These are phyloP conservation scores for Solenopsis fugax DNA, from an alignment of 1,140 invertebrate genomes.

Conservation along the genomic window DNA sequence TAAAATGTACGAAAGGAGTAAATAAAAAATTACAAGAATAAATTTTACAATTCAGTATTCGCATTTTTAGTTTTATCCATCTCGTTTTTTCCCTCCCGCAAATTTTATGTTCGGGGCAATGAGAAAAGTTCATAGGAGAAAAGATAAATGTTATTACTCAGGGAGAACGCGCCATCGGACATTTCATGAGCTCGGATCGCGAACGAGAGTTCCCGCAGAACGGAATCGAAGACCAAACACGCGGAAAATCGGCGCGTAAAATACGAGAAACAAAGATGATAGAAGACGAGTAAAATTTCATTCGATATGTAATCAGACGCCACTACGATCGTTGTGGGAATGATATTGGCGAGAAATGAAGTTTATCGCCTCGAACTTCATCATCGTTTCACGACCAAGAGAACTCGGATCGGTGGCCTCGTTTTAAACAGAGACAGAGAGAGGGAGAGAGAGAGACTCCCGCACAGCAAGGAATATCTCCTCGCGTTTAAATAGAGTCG, in stretches of 20 bases:
- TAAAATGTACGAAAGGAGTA: constrained; percentile 10
- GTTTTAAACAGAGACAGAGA: constrained; percentile 17
- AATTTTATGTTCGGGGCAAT: constrained; percentile 31
- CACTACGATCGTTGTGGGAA: background rate
- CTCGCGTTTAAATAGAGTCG: constrained; percentile 38
- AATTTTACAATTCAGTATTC: background rate
- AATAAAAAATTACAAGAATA: constrained; percentile 12
- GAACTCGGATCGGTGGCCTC: background rate
- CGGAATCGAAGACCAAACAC: constrained; percentile 35
- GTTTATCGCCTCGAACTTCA: constrained; percentile 20
- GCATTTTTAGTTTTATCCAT: constrained; percentile 21
- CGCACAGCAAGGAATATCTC: constrained; percentile 36
- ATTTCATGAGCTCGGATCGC: constrained; percentile 13
- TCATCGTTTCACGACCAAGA: constrained; percentile 38
- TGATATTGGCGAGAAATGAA: constrained; percentile 11
- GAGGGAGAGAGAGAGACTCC: background rate
- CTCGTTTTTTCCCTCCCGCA: background rate
- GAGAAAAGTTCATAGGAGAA: background rate
- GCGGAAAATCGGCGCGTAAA: constrained; percentile 52
- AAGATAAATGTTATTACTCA: constrained; percentile 50
- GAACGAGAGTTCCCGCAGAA: background rate
- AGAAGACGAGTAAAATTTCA: constrained; percentile 47
- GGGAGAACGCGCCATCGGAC: constrained; percentile 13
- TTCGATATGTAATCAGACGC: constrained; percentile 52
- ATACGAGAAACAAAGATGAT: constrained; percentile 46